Conservation (phyloP, 2,797 vertebrate species). For the Threskiornis aethiopicus region DNA sequence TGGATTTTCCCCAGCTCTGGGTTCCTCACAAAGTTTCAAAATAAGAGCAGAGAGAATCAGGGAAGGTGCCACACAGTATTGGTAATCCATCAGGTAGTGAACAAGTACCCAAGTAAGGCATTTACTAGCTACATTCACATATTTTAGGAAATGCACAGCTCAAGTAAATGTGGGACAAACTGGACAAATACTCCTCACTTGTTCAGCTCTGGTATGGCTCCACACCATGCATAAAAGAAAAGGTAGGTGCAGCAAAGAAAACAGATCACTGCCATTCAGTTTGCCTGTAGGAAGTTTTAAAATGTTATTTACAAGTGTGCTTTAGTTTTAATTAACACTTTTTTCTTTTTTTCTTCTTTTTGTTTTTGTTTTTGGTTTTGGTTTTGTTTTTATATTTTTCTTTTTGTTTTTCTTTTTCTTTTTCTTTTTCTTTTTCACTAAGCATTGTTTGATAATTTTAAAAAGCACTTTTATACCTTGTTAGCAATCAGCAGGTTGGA, state of each 20-base stretch:
- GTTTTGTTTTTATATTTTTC: background rate
- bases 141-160: background rate
- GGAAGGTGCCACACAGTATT: background rate
- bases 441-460: background rate
- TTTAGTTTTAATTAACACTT: background rate
- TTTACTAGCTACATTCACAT: background rate
- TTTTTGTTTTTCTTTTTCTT: background rate
- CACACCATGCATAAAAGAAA: background rate
- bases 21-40: background rate
- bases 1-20: background rate
- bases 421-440: background rate
- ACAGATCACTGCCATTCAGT: background rate
- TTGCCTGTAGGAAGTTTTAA: background rate
- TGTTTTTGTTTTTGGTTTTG: background rate
- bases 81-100: background rate
- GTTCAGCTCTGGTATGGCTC: background rate
- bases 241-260: background rate
- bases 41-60: background rate
- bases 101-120: background rate
- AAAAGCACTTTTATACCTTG: background rate
- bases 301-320: background rate
- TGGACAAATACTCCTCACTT: background rate
- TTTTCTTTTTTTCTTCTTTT: background rate
- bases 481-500: background rate
- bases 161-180: background rate